Conservation (phyloP, 2,888 invertebrate species). For the Eucera pruinosa region DNA sequence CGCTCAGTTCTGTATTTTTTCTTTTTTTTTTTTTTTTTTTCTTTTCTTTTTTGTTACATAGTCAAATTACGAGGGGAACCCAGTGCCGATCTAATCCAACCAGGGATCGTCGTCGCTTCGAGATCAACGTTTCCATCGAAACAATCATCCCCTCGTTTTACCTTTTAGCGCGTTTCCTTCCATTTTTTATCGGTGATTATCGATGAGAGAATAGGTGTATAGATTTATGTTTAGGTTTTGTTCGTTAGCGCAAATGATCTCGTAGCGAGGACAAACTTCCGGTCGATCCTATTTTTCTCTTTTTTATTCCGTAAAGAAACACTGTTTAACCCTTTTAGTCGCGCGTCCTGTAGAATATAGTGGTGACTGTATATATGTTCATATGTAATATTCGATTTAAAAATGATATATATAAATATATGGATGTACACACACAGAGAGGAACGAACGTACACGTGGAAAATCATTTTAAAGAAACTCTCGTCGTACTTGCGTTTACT, state of each 20-base stretch:
- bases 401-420: slow-evolving; percentile 59
- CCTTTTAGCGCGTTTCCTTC: neutral
- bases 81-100: slow-evolving; percentile 14
- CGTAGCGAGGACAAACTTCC: slow-evolving; percentile 20
- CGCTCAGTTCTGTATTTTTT: slow-evolving; percentile 55
- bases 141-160: neutral
- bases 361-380: slow-evolving; percentile 84
- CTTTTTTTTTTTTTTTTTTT: too few relatives aligned
- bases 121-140: neutral
- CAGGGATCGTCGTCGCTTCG: slow-evolving; percentile 1
- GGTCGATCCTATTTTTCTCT: slow-evolving; percentile 34
- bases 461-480: slow-evolving; percentile 61
- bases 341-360: slow-evolving; percentile 77
- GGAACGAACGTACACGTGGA: slow-evolving; percentile 62
- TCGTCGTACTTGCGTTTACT: slow-evolving; percentile 44
- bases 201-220: too few relatives aligned
- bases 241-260: neutral
- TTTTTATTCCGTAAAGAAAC: neutral
- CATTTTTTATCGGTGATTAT: too few relatives aligned
- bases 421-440: slow-evolving; percentile 56
- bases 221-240: neutral
- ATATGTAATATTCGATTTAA: slow-evolving; percentile 83
- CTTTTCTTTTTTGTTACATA: slow-evolving; percentile 31
- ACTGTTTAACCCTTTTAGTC: slow-evolving; percentile 69
- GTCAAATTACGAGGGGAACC: slow-evolving; percentile 28